Evolutionary conservation across 2,797 vertebrate species (phyloP), one percentile per base, ranked within the genome.

Genomic region (Esox lucius): DNA sequence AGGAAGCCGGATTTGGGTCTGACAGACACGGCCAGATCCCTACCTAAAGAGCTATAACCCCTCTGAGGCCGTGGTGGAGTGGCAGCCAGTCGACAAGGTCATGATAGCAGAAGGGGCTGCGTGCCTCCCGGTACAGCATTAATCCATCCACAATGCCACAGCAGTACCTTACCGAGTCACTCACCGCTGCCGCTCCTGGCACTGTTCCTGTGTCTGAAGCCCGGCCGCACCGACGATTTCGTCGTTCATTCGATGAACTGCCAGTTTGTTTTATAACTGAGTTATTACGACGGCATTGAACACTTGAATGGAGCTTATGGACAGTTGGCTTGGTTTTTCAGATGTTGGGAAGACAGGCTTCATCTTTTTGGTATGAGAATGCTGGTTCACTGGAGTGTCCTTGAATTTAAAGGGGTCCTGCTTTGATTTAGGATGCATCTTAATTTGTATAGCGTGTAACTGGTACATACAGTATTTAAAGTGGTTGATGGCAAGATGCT

Each of bases 41-140:
- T 68, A 1, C 76, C 83, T 86, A 84, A 88, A 80, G 80, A 88
- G 87, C 83, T 86, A 79, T 70, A 82, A 78, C 84, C 83, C 74
- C 84, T 83, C 85, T 24, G 33, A 85, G 89, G 88, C 89, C 77
- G 75, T 78, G 78, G 85, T 75, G 83, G 86, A 88, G 80, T 87
- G 87, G 84, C 89, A 88, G 78, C 74, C 78, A 80, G 84, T 84
- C 77, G 84, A 85, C 90, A 91, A 92, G 90, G 91, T 93, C 90
- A 88, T 24, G 83, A 81, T 83, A 79, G 86, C 80, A 87, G 81
- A 90, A 80, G 76, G 74, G 84, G 74, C 77, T 64, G 73, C 75
- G 65, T 82, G 88, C 87, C 89, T 88, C 75, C 85, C 82, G 84
- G 76, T 77, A 49, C 72, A 35, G 85, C 81, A 75, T 84, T 85